Conservation (phyloP, 2,113 vertebrate genomes). For the Burhinus oedicnemus region DNA sequence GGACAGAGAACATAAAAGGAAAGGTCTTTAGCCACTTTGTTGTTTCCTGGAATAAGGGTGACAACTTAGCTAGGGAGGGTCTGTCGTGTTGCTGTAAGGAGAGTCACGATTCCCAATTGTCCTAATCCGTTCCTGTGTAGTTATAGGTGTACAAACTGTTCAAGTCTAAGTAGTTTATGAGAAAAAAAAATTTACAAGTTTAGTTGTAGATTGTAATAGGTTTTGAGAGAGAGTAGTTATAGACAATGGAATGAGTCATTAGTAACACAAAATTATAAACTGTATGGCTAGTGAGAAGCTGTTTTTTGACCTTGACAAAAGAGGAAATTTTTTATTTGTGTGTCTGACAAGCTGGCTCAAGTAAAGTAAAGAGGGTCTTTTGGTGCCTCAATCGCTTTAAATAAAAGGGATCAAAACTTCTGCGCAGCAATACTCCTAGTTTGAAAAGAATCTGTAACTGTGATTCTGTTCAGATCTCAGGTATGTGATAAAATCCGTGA, state of each 20-base stretch:
- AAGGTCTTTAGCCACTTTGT: not conserved
- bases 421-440: not conserved
- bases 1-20: not conserved
- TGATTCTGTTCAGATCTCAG: not conserved
- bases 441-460: not conserved
- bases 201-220: not conserved
- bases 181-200: not conserved
- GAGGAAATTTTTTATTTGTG: not conserved
- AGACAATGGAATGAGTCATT: not conserved
- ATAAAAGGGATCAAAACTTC: not conserved
- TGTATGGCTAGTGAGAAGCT: not conserved
- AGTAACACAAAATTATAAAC: not conserved
- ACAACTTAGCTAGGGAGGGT: not conserved
- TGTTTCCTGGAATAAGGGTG: not conserved
- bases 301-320: not conserved
- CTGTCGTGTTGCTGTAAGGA: too few relatives aligned
- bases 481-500: not conserved
- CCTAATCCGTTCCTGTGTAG: not conserved
- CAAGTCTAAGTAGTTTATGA: not conserved
- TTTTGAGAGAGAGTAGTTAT: not conserved
- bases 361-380: not conserved
- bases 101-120: not conserved
- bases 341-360: not conserved
- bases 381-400: not conserved
- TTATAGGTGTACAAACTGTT: not conserved